phyloP scores from a whole-genome alignment of 2,888 invertebrate genomes.

The Drosophila nr. fundita region DNA sequence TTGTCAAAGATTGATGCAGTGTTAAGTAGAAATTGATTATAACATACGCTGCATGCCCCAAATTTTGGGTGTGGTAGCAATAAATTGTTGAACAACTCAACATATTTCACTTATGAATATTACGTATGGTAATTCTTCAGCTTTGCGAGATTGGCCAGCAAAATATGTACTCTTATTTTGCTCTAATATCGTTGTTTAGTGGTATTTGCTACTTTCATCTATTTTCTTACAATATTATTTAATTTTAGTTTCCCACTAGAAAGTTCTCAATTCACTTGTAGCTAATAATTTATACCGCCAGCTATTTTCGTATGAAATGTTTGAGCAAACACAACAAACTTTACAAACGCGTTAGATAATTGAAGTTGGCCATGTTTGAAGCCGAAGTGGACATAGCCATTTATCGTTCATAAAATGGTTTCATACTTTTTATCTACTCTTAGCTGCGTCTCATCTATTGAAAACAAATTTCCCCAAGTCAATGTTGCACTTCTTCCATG shows the following conservation, averaged over 20 bases:
- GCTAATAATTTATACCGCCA: no score
- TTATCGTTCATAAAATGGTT: slow-evolving; percentile 17
- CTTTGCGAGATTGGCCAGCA: neutral
- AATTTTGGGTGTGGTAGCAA: slow-evolving; percentile 31
- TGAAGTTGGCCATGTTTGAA: neutral
- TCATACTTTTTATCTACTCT: slow-evolving; percentile 26
- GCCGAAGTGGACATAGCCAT: slow-evolving; percentile 19
- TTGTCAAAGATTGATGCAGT: slow-evolving; percentile 62
- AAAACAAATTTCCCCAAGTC: slow-evolving; percentile 57
- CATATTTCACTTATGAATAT: neutral
- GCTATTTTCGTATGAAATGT: neutral
- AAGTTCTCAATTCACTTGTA: no score
- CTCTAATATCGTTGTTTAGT: neutral
- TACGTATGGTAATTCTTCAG: neutral
- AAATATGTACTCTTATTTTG: neutral
- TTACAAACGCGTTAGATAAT: neutral
- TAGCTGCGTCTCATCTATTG: slow-evolving; percentile 45
- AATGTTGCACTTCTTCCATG: slow-evolving; percentile 46
- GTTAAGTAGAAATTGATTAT: slow-evolving; percentile 61
- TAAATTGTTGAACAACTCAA: slow-evolving; percentile 12
- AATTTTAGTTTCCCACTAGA: neutral
- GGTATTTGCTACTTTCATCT: neutral
- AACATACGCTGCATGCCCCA: slow-evolving; percentile 7
- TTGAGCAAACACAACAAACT: neutral
- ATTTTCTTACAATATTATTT: neutral